Conservation (phyloP, 2,797 vertebrate species). For the Huso huso region DNA sequence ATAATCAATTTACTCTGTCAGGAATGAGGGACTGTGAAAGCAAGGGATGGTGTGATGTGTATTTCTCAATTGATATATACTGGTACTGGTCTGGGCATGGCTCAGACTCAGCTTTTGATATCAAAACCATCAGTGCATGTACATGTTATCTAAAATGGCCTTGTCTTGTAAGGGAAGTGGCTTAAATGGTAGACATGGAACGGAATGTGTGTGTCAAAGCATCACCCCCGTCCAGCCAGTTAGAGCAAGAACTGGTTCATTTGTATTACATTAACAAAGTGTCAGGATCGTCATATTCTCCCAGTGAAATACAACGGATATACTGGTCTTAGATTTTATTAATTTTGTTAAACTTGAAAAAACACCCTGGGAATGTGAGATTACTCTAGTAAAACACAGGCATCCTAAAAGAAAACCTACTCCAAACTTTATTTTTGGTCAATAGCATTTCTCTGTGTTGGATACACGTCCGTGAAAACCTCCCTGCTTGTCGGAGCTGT, state of each 20-base stretch:
- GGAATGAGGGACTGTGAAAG: background rate
- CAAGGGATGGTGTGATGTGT: constrained; percentile 26
- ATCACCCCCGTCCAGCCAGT: too few species aligned
- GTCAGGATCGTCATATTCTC: too few species aligned
- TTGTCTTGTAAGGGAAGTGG: too few species aligned
- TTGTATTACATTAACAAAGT: too few species aligned
- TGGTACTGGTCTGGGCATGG: constrained; percentile 1
- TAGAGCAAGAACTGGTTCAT: too few species aligned
- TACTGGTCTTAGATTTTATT: too few species aligned
- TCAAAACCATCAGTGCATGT: background rate
- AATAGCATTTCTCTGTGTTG: background rate
- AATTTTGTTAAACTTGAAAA: too few species aligned
- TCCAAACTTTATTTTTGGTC: background rate
- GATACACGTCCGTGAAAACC: background rate
- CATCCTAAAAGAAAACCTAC: background rate
- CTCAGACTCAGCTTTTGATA: background rate
- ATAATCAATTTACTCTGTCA: background rate
- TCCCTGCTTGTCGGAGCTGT: background rate
- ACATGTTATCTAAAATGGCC: background rate
- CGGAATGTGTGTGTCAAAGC: too few species aligned
- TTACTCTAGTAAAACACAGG: background rate
- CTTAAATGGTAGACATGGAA: too few species aligned
- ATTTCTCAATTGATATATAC: constrained; percentile 13
- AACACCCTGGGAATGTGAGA: too few species aligned
- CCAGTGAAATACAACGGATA: background rate